Conservation (phyloP, 2,888 invertebrate species). For the Agrilus cyanescens region DNA sequence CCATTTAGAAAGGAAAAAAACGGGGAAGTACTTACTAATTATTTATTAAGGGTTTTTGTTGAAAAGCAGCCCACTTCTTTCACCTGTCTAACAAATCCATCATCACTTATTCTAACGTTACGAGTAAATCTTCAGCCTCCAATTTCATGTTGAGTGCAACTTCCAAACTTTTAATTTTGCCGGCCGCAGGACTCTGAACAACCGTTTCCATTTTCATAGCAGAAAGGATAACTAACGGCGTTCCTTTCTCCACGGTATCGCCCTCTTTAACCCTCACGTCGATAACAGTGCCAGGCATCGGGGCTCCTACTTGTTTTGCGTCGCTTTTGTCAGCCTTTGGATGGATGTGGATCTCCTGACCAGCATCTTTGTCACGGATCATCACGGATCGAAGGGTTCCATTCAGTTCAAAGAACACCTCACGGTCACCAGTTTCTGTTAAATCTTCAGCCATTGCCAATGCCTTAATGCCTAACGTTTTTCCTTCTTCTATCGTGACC, state of each 20-base stretch:
- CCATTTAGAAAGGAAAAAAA: too few species aligned
- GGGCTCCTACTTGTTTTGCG: conserved; percentile 88
- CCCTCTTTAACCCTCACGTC: conserved; percentile 88
- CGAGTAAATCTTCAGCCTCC: conserved; percentile 87
- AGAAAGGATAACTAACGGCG: conserved; percentile 82
- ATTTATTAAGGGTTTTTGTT: too few species aligned
- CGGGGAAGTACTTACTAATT: too few species aligned
- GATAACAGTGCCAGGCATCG: conserved; percentile 96
- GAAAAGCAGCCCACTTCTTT: too few species aligned
- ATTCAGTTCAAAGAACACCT: conserved; percentile 98
- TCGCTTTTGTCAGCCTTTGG: conserved; percentile 88
- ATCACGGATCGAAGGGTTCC: conserved; percentile 93
- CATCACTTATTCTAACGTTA: conserved; percentile 58
- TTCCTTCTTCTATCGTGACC: conserved; percentile 85
- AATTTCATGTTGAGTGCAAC: conserved; percentile 77
- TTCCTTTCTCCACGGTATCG: conserved; percentile 85
- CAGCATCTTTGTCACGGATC: conserved; percentile 83
- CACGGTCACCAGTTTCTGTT: conserved; percentile 80
- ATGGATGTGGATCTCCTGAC: conserved; percentile 86
- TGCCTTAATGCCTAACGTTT: conserved; percentile 88
- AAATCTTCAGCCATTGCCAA: conserved; percentile 89
- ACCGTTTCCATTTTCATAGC: conserved; percentile 99
- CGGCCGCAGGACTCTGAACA: conserved; percentile 84
- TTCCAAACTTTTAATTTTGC: conserved; percentile 63
- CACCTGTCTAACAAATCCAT: too few species aligned